Evolutionary conservation across 1,140 invertebrate genomes (phyloP).

Genomic region (Stenopsyche tienmushanensis): DNA sequence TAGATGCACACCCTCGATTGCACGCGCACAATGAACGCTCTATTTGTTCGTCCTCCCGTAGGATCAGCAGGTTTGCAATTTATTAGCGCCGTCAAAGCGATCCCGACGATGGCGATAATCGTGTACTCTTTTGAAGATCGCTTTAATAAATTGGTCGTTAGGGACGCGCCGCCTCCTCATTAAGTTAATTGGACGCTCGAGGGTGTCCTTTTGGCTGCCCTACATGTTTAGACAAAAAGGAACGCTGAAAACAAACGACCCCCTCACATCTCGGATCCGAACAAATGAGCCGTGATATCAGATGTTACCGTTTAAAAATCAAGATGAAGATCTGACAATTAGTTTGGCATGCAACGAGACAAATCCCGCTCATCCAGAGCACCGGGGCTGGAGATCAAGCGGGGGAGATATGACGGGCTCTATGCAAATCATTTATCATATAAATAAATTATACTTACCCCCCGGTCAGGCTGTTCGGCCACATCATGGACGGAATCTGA

Average conservation of each 20-base stretch:
- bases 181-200: slow-evolving; percentile 1
- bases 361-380: no score
- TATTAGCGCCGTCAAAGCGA: no score
- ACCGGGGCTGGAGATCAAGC: not conserved
- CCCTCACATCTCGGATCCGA: not conserved
- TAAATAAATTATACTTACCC: slow-evolving; percentile 35
- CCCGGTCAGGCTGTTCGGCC: slow-evolving; percentile 38
- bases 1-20: no score
- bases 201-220: not conserved
- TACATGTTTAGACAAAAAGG: not conserved
- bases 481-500: slow-evolving; percentile 37
- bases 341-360: not conserved
- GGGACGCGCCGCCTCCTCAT: slow-evolving; percentile 1
- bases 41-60: no score
- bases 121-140: not conserved
- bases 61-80: no score
- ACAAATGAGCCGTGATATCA: not conserved
- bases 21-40: no score
- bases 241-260: not conserved
- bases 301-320: not conserved
- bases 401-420: no score
- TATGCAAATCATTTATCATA: no score
- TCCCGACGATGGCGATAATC: not conserved
- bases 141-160: slow-evolving; percentile 7
- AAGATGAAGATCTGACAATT: not conserved